These are phyloP conservation scores for Ardeotis arabs DNA, from an alignment of 2,113 vertebrate genomes.

Conservation along the genomic window DNA sequence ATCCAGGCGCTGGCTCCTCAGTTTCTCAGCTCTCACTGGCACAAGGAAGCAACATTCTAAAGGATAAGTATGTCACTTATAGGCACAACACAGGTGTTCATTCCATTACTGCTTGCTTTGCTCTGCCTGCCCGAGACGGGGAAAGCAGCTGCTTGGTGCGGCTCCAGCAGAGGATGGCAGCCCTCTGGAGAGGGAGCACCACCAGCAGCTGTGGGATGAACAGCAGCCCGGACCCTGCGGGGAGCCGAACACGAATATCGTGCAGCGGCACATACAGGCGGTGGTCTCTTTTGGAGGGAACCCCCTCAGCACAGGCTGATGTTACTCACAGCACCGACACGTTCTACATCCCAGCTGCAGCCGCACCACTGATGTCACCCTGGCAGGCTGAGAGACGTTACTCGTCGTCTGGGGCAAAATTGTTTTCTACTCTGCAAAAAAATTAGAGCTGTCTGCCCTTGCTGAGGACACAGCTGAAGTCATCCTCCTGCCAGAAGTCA, in stretches of 20 bases:
- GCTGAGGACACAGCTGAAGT: neutral
- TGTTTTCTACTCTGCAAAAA: neutral
- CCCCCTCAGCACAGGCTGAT: neutral
- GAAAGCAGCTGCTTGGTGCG: neutral
- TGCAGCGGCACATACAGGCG: rapidly evolving
- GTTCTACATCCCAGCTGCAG: neutral
- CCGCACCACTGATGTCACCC: neutral
- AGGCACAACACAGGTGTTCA: neutral
- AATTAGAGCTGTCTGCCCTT: neutral
- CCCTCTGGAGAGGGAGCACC: neutral
- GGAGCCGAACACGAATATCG: rapidly evolving
- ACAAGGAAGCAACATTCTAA: neutral
- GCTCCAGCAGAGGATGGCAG: neutral
- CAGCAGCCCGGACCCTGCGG: neutral
- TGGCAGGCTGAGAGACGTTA: neutral
- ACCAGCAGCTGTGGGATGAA: neutral
- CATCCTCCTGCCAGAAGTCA: neutral
- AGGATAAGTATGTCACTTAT: neutral
- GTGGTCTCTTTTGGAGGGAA: neutral
- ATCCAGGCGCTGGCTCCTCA: neutral
- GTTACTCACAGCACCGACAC: neutral
- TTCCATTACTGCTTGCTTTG: neutral
- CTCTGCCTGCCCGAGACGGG: neutral
- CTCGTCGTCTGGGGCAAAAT: neutral
- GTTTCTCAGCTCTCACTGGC: neutral